A percentile compares a stretch with the other conserved stretches of the same genome.
Conservation (phyloP, 1,140 invertebrate genomes). For the Amyelois transitella region DNA sequence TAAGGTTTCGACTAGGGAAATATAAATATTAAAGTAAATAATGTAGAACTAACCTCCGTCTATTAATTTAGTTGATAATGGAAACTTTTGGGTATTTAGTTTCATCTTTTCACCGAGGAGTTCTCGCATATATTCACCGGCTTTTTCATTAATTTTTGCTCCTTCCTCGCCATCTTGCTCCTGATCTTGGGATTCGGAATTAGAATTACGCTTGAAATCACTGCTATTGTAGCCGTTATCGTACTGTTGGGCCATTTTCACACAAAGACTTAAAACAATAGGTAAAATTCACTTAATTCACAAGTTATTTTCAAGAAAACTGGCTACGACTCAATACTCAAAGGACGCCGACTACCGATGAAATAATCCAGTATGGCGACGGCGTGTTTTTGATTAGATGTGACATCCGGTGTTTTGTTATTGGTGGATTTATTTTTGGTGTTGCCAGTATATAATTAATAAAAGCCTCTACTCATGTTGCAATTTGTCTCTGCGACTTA, state of each 20-base stretch:
- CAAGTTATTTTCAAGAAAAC: neutral
- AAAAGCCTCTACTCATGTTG: neutral
- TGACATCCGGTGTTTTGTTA: neutral
- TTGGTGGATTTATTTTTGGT: neutral
- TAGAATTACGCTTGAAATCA: constrained; percentile 75
- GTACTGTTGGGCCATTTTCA: constrained; percentile 42
- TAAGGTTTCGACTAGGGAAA: too few species aligned
- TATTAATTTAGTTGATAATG: constrained; percentile 80
- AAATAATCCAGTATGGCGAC: neutral
- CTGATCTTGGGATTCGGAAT: constrained; percentile 33
- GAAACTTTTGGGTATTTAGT: constrained; percentile 80
- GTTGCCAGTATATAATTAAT: neutral
- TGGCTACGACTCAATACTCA: too few species aligned
- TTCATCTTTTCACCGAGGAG: constrained; percentile 83
- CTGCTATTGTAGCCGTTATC: constrained; percentile 72
- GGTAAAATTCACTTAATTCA: neutral
- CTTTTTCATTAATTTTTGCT: constrained; percentile 77
- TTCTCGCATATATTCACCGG: constrained; percentile 84
- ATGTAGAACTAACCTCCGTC: constrained; percentile 77
- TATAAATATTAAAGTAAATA: too few species aligned
- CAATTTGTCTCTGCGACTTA: too few species aligned
- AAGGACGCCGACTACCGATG: neutral
- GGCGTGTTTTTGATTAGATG: too few species aligned
- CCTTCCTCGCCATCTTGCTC: constrained; percentile 73
- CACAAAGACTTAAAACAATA: neutral